Percentiles rank a stretch among this genome's conserved stretches.
Conservation (phyloP, 2,113 vertebrate species). For the Psettodes erumei region DNA sequence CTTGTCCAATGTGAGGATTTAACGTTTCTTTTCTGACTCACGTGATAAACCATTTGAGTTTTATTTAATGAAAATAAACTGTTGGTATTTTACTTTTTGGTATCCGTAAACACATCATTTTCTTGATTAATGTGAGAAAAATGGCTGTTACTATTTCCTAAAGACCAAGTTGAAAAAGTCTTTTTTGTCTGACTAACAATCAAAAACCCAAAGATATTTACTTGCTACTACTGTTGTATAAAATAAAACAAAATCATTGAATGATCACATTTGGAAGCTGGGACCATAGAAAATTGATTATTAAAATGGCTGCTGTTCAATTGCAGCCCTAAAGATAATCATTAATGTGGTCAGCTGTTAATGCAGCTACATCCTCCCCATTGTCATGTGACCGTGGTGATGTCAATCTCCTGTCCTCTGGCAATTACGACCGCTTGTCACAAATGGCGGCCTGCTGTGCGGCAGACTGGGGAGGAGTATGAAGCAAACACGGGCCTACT, state of each 20-base stretch:
- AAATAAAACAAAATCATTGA: neutral
- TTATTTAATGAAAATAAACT: neutral
- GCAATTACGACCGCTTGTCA: constrained; percentile 24
- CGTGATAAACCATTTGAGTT: no score
- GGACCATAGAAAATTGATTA: neutral
- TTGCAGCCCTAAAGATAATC: neutral
- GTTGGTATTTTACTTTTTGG: neutral
- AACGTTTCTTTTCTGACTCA: neutral
- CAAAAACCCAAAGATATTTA: neutral
- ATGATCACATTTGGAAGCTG: neutral
- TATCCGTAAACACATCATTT: no score
- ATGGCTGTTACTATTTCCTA: neutral
- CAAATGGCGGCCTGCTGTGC: constrained; percentile 16
- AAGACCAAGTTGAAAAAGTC: neutral
- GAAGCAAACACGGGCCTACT: constrained; percentile 55
- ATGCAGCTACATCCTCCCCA: neutral
- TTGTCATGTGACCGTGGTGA: constrained; percentile 30
- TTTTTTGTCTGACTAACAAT: neutral
- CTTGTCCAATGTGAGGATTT: neutral
- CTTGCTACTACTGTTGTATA: neutral
- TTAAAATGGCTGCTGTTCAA: neutral
- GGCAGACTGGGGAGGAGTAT: constrained; percentile 40
- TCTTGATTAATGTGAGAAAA: no score
- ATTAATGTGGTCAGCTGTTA: neutral
- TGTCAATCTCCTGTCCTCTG: constrained; percentile 23